A percentile compares a stretch with the other conserved stretches of the same genome.
phyloP scores from a whole-genome alignment of 2,888 invertebrate genomes.

The Coelopa pilipes region DNA sequence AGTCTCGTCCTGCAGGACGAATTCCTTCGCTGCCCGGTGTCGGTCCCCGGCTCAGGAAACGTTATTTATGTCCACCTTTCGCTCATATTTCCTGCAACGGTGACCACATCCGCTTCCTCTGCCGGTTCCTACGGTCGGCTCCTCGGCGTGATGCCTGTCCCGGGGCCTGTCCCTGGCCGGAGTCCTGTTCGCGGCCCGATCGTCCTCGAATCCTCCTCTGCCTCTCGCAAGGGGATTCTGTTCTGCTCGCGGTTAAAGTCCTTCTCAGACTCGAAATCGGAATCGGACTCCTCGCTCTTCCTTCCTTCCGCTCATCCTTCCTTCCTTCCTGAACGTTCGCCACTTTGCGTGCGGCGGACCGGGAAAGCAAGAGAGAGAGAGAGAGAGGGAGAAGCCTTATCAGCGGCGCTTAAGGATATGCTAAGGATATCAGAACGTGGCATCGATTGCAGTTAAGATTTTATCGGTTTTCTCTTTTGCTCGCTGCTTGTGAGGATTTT shows the following conservation, averaged over 20 bases:
- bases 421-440: constrained; percentile 41
- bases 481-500: constrained; percentile 11
- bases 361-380: no score
- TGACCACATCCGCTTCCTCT: not conserved
- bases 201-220: no score
- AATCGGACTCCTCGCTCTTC: no score
- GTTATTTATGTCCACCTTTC: constrained; percentile 19
- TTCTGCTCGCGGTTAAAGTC: not conserved
- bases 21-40: not conserved
- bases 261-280: no score
- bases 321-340: constrained; percentile 18
- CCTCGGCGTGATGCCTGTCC: no score
- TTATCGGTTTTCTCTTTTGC: constrained; percentile 29
- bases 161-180: no score
- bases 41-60: not conserved
- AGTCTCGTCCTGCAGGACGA: not conserved
- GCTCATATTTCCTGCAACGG: not conserved
- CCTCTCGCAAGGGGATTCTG: no score
- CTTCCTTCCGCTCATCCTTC: no score
- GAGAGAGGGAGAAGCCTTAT: no score
- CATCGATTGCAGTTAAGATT: constrained; percentile 41
- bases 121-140: not conserved
- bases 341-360: constrained; percentile 13
- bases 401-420: constrained; percentile 36
- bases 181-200: no score